Base-by-base conservation (phyloP, 2,797 vertebrate genomes). In the Setipinna tenuifilis region DNA sequence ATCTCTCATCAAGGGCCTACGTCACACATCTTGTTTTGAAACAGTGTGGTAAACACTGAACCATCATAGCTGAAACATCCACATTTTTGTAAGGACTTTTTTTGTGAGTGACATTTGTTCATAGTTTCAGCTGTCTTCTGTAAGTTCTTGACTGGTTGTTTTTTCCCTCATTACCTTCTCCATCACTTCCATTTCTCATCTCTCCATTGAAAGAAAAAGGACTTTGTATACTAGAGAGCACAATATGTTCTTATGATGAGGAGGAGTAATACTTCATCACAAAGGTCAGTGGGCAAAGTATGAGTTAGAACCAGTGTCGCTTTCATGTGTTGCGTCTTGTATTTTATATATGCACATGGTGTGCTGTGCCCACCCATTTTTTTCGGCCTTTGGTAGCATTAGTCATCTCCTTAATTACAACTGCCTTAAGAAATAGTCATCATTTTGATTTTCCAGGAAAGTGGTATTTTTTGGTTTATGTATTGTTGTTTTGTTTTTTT, bases 391-490 rank as follows among this genome's bases (percentile, higher is more conserved):
- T 81, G 19, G 50, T 58, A 58, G 65, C 61, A 59, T 48, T 83
- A 81, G 41, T 82, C 25, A 80, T 81, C 68, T 78, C 31, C 82
- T 86, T 58, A 87, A 85, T 83, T 84, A 84, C 65, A 78, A 58
- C 84, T 87, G 88, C 88, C 88, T 89, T 89, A 89, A 89, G 80
- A 86, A 85, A 87, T 84, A 61, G 82, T 87, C 65, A 71, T 31
- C 68, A 48, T 75, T 6, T 75, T 35, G 5, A 1, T 16, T 75
- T 35, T 75, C 31, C 68, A 75, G 28, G 7, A 54, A 75, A 75
- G 68, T 75, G 68, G 28, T 75, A 28, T 75, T 31, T 25, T 41
- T 75, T 75, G 84, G 85, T 84, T 41, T 17, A 85, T 84, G 84
- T 87, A 81, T 68, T 57, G 82, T 84, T 83, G 68, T 80, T 62